Evolutionary conservation across 2,888 invertebrate genomes (phyloP).

Genomic region (Eugnorisma glareosa): DNA sequence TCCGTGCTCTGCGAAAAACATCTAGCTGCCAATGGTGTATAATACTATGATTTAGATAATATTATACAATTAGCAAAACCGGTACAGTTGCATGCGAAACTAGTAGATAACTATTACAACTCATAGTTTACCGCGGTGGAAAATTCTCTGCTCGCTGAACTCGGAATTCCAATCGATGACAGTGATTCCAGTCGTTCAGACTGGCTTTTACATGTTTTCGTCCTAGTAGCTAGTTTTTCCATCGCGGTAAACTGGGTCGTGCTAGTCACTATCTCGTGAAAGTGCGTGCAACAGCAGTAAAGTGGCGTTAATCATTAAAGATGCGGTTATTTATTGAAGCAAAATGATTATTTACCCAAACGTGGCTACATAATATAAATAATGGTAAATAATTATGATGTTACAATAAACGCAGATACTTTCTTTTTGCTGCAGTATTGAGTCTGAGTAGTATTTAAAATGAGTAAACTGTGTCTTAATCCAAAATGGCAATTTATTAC

Average conservation of each 20-base stretch:
- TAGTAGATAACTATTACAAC: neutral
- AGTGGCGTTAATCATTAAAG: neutral
- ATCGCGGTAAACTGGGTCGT: neutral
- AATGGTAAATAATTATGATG: neutral
- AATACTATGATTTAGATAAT: neutral
- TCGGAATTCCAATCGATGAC: neutral
- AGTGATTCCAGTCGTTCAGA: neutral
- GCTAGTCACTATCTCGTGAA: neutral
- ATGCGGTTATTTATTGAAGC: neutral
- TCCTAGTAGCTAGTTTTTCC: neutral
- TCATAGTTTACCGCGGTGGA: neutral
- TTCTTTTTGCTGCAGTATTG: neutral
- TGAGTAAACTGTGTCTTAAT: neutral
- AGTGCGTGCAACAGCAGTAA: neutral
- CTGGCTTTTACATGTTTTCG: neutral
- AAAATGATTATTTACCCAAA: neutral
- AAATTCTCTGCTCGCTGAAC: neutral
- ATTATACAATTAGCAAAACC: neutral
- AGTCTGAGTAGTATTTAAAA: slow-evolving; percentile 11
- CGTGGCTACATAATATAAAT: neutral
- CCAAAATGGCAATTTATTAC: slow-evolving; percentile 7
- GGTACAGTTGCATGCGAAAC: neutral
- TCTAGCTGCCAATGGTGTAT: neutral
- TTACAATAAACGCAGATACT: neutral
- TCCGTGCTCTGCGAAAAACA: neutral